Percentiles rank a stretch among this genome's conserved stretches.
Evolutionary conservation across 2,113 vertebrate genomes (phyloP).

Genomic region (Agapornis roseicollis): DNA sequence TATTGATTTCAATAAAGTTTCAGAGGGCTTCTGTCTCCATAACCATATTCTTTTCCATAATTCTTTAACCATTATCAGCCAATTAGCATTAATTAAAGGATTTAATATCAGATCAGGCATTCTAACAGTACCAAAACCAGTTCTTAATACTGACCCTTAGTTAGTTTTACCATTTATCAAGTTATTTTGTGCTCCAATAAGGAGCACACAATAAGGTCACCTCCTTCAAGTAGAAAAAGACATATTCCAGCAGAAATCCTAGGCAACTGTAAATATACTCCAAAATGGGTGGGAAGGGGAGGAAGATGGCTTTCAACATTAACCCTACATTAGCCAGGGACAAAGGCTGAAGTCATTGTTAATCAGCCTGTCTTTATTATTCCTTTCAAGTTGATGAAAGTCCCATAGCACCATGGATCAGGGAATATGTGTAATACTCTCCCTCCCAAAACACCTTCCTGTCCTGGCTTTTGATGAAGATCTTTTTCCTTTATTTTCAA

Average conservation of each 20-base stretch:
- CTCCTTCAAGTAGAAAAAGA: background rate
- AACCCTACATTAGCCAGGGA: background rate
- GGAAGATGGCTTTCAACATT: background rate
- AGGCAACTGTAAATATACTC: background rate
- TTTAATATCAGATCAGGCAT: background rate
- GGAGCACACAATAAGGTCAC: background rate
- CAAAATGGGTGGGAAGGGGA: rapidly evolving
- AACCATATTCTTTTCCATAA: background rate
- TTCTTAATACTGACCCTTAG: background rate
- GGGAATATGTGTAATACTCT: background rate
- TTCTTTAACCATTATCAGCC: background rate
- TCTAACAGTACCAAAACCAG: background rate
- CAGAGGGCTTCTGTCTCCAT: background rate
- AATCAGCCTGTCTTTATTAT: background rate
- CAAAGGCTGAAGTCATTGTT: background rate
- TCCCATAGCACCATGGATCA: background rate
- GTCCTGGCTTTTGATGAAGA: background rate
- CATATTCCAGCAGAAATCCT: background rate
- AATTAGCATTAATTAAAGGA: background rate
- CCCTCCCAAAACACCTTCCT: background rate
- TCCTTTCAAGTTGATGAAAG: background rate
- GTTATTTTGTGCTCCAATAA: background rate
- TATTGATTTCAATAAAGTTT: background rate
- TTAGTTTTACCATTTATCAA: background rate
- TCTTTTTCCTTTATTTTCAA: slow-evolving; percentile 1